These are phyloP conservation scores for Meriones unguiculatus DNA, from an alignment of 2,113 vertebrate genomes.

Conservation along the genomic window DNA sequence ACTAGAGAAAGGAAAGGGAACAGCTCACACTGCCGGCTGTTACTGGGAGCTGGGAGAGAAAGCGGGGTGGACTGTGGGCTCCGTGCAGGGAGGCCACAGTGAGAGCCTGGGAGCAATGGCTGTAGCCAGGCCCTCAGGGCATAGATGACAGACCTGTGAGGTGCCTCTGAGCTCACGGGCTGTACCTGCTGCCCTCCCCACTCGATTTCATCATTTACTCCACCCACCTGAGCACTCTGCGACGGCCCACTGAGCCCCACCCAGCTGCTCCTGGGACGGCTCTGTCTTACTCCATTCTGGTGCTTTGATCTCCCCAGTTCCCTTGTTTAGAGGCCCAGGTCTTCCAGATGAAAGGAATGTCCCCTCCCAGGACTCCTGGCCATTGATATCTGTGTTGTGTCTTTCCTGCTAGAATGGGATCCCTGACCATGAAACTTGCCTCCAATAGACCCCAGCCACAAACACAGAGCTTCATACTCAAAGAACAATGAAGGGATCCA, in stretches of 20 bases:
- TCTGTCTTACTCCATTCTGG: background rate
- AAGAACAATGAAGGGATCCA: background rate
- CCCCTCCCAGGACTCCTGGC: background rate
- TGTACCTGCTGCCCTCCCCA: background rate
- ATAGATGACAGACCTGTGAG: background rate
- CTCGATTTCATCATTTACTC: background rate
- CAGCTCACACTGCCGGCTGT: background rate
- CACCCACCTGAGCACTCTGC: background rate
- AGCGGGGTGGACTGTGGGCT: conserved; percentile 31
- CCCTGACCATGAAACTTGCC: background rate
- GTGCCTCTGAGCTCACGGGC: background rate
- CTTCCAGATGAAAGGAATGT: background rate
- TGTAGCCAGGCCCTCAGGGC: background rate
- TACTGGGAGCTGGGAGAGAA: conserved; percentile 65
- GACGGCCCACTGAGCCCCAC: background rate
- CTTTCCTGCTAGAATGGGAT: background rate
- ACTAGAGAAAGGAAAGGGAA: conserved; percentile 62
- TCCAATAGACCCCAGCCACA: background rate
- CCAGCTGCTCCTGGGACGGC: background rate
- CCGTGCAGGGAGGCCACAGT: background rate
- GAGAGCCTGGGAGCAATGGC: conserved; percentile 50
- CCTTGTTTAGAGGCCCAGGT: background rate
- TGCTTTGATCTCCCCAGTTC: background rate
- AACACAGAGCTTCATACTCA: background rate
- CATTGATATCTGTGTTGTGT: background rate